phyloP scores from a whole-genome alignment of 2,113 vertebrate species.

The Alligator mississippiensis region DNA sequence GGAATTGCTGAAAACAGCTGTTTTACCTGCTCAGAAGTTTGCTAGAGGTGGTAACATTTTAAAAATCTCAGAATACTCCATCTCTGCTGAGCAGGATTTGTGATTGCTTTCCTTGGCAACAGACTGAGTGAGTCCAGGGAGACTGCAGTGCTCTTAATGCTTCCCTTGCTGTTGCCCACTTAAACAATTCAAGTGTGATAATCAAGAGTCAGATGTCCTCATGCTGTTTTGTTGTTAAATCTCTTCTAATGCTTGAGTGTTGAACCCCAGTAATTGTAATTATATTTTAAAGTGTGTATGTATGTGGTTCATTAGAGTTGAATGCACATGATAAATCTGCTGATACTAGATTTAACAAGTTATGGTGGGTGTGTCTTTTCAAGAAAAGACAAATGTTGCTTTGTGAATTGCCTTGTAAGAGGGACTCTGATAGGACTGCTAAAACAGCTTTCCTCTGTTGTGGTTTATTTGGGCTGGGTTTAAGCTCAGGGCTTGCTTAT shows the following conservation, averaged over 20 bases:
- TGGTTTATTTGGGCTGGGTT: not conserved
- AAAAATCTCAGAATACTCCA: not conserved
- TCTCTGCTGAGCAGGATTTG: not conserved
- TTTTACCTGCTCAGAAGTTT: fast-evolving
- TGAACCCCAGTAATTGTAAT: not conserved
- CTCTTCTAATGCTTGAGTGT: not conserved
- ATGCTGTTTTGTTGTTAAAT: not conserved
- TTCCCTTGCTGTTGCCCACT: fast-evolving
- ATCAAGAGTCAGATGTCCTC: not conserved
- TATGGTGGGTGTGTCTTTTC: not conserved
- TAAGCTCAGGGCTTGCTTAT: not conserved
- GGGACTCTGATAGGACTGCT: not conserved
- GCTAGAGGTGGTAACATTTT: not conserved
- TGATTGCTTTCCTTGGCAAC: not conserved
- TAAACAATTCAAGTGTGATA: not conserved
- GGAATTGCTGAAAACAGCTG: not conserved
- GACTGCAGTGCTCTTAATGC: not conserved
- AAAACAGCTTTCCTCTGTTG: not conserved
- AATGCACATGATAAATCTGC: not conserved
- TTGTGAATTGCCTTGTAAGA: not conserved
- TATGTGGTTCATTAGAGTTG: not conserved
- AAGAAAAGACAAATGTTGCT: not conserved
- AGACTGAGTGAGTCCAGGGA: not conserved
- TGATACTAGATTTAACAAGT: not conserved
- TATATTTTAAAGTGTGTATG: not conserved